Evolutionary conservation across 2,888 invertebrate genomes (phyloP), one percentile per base, ranked within the genome.

Genomic region (Dimorphilus gyrociliatus): DNA sequence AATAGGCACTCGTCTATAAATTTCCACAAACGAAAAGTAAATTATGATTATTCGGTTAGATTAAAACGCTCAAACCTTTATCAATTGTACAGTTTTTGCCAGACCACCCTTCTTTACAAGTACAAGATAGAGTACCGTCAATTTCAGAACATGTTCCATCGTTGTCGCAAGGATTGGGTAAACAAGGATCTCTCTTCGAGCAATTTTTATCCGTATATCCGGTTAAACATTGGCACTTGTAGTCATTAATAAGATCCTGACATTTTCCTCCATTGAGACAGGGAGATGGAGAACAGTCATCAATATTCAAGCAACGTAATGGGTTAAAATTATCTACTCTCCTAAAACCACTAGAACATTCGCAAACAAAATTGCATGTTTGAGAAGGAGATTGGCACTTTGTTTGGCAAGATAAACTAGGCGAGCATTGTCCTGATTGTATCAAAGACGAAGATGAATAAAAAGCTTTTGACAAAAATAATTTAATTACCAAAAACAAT

Each of bases 241-340:
- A 38, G n/a, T 32, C 28, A 10, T 16, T 19, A 3, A 16, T 12
- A 10, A 16, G 10, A 23, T 42, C 38, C 8, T 15, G 15, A 25
- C 42, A 42, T 2, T 26, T 33, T 10, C 25, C 42, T 12, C 35
- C 35, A 15, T 37, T 35, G 6, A 14, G 19, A 23, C 42, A 42
- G 2, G 42, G 42, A 4, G 25, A 19, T 1, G 38, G 35, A 14
- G 18, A 32, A 21, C 41, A 41, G 36, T 41, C 41, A 32, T 41
- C 25, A 23, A 40, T 41, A 29, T 41, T 36, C 27, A 33, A 25
- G 25, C 41, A 41, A 21, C 8, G n/a, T n/a, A 21, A 21, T 21
- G 8, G 21, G 21, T 21, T 21, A 10, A n/a, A 10, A n/a, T 8
- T 21, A 14, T 19, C 5, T 16, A 31, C 13, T 10, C 32, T 14